These are phyloP conservation scores for Cistogaster globosa DNA, from an alignment of 2,888 invertebrate genomes.

Conservation along the genomic window DNA sequence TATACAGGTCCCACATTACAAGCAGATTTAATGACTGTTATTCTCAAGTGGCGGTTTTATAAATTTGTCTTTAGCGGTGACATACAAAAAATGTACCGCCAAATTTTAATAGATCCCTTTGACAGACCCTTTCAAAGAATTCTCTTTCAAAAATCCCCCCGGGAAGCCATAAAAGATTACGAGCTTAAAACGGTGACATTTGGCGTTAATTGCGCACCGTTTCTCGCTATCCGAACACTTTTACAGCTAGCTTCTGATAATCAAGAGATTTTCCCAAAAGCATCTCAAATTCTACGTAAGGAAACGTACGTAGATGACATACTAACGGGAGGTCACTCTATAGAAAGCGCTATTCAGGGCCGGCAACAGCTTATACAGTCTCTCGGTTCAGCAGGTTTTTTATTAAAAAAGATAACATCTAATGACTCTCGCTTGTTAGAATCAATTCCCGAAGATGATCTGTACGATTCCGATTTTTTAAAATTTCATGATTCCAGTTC, in stretches of 20 bases:
- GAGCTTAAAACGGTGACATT: no score
- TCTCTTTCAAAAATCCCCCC: background rate
- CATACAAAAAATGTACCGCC: no score
- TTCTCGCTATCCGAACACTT: slow-evolving; percentile 2
- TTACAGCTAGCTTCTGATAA: background rate
- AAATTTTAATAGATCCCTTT: no score
- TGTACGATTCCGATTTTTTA: no score
- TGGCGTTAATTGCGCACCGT: background rate
- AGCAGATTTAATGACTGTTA: background rate
- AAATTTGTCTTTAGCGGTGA: slow-evolving; percentile 28
- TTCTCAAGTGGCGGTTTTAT: slow-evolving; percentile 29
- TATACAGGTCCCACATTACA: slow-evolving; percentile 13
- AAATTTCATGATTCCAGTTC: slow-evolving; percentile 1
- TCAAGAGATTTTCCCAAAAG: slow-evolving; percentile 33
- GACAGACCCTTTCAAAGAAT: background rate
- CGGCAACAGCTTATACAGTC: background rate
- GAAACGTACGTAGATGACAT: slow-evolving; percentile 20
- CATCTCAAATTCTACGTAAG: background rate
- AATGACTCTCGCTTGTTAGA: slow-evolving; percentile 16
- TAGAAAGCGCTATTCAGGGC: background rate
- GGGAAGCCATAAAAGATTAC: background rate
- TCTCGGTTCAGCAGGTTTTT: background rate
- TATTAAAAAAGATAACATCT: background rate
- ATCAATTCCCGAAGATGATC: background rate
- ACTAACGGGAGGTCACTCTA: background rate